Base-by-base conservation (phyloP, 2,113 vertebrate genomes). In the Notothenia coriiceps region DNA sequence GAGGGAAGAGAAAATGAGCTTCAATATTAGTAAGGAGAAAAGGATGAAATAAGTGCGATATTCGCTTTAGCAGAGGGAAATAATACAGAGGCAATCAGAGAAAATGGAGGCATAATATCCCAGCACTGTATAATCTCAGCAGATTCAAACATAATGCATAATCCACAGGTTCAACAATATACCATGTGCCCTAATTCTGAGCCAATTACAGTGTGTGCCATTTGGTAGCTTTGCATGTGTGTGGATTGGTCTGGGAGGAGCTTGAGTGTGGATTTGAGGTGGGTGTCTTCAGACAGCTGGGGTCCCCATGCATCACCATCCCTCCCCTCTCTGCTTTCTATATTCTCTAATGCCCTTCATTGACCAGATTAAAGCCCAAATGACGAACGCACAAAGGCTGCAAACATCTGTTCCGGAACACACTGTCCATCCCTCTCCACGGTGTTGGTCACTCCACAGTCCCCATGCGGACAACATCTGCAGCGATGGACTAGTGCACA, bases 301-400 rank as follows among this genome's bases (percentile, higher is more conserved):
- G 91, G 90, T 87, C 80, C 81, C 82, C 79, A 47, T 74, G 70
- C 89, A 84, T 22, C 51, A 72, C 35, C 74, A 71, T 70, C 80
- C 67, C 81, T 76, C 68, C 86, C 79, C 56, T 63, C 72, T 63
- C 72, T 68, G 73, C 77, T 71, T 87, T 77, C 86, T 35, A 47
- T 88, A 86, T 91, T 92, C 90, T 90, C 90, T 89, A 92, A 91
- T 95, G 90, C 92, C 93, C 94, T 95, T 94, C 91, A 93, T 82
- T 94, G 93, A 94, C 93, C 94, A 94, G 94, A 93, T 95, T 94
- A 94, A 90, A 86, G 78, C 82, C 89, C 91, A 87, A 88, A 94
- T 88, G 93, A 91, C 92, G 86, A 93, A 86, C 29, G 68, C 86
- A 92, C 86, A 88, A 82, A 90, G 82, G 87, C 86, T 89, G 91